Percentiles rank a stretch among this genome's conserved stretches.
These are phyloP conservation scores for Cryptocephalus moraei DNA, from an alignment of 2,888 invertebrate species.

Conservation along the genomic window DNA sequence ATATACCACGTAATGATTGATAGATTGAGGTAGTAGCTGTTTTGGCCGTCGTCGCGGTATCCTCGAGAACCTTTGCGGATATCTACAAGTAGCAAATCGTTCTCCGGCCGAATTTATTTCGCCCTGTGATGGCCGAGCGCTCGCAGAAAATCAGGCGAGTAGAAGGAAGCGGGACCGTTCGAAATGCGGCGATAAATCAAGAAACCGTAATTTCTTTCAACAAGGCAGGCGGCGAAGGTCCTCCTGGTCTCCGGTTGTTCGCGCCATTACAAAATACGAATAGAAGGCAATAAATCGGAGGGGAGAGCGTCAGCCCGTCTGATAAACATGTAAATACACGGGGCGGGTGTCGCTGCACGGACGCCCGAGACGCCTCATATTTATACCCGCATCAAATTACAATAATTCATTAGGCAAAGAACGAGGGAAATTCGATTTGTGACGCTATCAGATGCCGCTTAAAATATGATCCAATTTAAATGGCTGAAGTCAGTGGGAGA, in stretches of 20 bases:
- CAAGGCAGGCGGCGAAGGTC: too few species aligned
- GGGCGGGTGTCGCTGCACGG: constrained; percentile 6
- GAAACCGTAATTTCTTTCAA: too few species aligned
- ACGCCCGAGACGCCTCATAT: constrained; percentile 13
- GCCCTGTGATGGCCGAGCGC: too few species aligned
- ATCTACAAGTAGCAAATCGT: too few species aligned
- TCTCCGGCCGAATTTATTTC: too few species aligned
- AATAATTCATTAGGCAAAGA: constrained; percentile 32
- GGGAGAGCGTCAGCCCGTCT: constrained; percentile 26
- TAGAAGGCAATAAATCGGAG: constrained; percentile 26
- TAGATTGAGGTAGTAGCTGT: too few species aligned
- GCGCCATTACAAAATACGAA: constrained; percentile 22
- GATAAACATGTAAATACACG: constrained; percentile 35
- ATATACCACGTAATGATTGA: too few species aligned
- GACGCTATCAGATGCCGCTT: constrained; percentile 23
- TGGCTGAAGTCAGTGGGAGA: background rate
- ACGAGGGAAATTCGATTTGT: constrained; percentile 28
- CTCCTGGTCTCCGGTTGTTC: constrained; percentile 29
- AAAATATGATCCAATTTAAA: constrained; percentile 13
- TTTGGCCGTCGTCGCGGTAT: too few species aligned
- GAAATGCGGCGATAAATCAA: too few species aligned
- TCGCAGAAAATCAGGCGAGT: too few species aligned
- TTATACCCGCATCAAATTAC: constrained; percentile 31
- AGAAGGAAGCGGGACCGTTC: too few species aligned
- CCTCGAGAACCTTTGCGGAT: too few species aligned